phyloP scores from a whole-genome alignment of 2,113 vertebrate genomes.

The Harpagus bidentatus region DNA sequence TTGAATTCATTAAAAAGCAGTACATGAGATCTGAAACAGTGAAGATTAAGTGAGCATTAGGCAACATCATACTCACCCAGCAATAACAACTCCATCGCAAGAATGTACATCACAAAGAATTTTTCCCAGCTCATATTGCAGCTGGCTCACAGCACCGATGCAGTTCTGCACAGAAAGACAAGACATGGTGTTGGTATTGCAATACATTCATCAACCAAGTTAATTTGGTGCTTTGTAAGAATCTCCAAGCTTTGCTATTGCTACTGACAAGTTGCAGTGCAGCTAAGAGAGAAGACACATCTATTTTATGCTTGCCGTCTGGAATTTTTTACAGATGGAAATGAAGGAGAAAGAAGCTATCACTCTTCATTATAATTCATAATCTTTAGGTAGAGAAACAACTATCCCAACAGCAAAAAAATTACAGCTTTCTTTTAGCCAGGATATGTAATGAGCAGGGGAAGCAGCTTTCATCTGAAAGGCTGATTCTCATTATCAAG shows the following conservation, averaged over 20 bases:
- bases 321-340: not conserved
- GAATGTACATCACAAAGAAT: constrained; percentile 88
- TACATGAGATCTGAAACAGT: not conserved
- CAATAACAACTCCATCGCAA: constrained; percentile 81
- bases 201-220: not conserved
- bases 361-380: not conserved
- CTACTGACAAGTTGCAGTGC: not conserved
- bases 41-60: not conserved
- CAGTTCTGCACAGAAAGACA: constrained; percentile 77
- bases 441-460: not conserved
- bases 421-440: not conserved
- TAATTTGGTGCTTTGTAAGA: not conserved
- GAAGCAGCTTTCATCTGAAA: not conserved
- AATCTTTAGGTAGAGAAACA: not conserved
- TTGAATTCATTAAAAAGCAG: not conserved
- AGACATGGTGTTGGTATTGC: not conserved
- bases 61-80: constrained; percentile 79
- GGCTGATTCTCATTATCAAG: not conserved
- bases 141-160: constrained; percentile 85
- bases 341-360: not conserved
- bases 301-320: not conserved
- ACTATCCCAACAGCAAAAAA: not conserved
- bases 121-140: constrained; percentile 86
- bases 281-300: not conserved
- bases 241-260: not conserved